Evolutionary conservation across 2,888 invertebrate genomes (phyloP).

Genomic region (Diploptera punctata): DNA sequence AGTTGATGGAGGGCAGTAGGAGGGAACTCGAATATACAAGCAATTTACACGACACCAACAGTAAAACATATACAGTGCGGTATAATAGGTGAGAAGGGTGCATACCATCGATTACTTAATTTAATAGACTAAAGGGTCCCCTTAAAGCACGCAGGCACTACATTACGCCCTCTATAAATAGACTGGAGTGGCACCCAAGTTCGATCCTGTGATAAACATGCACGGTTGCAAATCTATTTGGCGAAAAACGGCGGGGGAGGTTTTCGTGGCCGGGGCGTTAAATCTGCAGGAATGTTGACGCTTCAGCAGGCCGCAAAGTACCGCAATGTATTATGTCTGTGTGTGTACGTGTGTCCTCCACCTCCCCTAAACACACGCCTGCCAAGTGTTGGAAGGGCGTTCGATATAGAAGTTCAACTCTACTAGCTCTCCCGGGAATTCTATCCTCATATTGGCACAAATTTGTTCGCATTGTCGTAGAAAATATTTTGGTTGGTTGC

Average conservation of each 20-base stretch:
- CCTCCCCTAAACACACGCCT: too few relatives aligned
- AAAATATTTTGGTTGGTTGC: too few relatives aligned
- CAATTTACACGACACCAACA: not conserved
- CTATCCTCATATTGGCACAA: too few relatives aligned
- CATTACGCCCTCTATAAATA: not conserved
- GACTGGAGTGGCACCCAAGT: not conserved
- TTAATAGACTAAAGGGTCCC: not conserved
- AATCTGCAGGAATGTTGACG: conserved; percentile 13
- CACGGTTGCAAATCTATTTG: conserved; percentile 16
- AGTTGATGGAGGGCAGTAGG: not conserved
- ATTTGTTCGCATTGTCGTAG: too few relatives aligned
- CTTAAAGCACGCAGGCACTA: not conserved
- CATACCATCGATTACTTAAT: conserved; percentile 10
- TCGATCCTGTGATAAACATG: conserved; percentile 21
- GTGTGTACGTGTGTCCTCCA: too few relatives aligned
- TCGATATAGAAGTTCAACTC: too few relatives aligned
- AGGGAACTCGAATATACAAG: too few relatives aligned
- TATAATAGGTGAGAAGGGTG: not conserved
- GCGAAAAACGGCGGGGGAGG: not conserved
- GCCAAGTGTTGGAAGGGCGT: too few relatives aligned
- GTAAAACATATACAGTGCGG: conserved; percentile 7
- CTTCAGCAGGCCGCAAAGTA: not conserved
- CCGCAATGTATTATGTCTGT: not conserved
- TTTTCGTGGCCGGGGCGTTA: not conserved
- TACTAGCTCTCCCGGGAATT: too few relatives aligned